Evolutionary conservation across 1,140 invertebrate genomes (phyloP).

Genomic region (Pseudomyrmex cubaensis): DNA sequence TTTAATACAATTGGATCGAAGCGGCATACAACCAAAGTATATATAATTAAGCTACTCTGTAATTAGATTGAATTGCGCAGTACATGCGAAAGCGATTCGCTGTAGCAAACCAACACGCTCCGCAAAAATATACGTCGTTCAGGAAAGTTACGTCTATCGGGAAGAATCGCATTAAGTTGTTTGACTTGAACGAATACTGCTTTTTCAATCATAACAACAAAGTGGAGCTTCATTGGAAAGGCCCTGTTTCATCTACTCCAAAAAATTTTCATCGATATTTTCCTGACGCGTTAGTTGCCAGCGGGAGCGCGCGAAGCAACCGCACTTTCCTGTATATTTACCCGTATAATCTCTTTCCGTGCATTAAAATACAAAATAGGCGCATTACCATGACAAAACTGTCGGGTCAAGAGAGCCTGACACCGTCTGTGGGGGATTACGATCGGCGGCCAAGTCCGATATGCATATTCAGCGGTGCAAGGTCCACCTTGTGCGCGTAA

Average conservation of each 20-base stretch:
- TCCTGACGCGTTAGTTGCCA: background rate
- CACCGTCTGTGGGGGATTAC: constrained; percentile 81
- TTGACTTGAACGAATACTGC: background rate
- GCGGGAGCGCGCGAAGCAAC: constrained; percentile 7
- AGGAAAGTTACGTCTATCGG: constrained; percentile 6
- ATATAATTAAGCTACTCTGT: constrained; percentile 7
- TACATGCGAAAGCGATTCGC: background rate
- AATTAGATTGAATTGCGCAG: constrained; percentile 17
- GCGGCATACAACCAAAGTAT: background rate
- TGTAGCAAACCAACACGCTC: background rate
- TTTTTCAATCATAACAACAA: background rate
- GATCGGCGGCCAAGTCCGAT: constrained; percentile 75
- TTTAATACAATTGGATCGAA: constrained; percentile 5
- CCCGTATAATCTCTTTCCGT: constrained; percentile 80
- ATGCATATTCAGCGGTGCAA: constrained; percentile 82
- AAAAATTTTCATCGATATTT: constrained; percentile 41
- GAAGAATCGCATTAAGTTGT: constrained; percentile 5
- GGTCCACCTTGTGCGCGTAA: constrained; percentile 75
- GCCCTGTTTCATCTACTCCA: constrained; percentile 12
- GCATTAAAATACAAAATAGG: constrained; percentile 83
- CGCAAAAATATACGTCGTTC: constrained; percentile 1
- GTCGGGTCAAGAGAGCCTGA: constrained; percentile 81
- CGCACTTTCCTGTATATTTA: constrained; percentile 71
- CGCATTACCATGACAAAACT: constrained; percentile 83
- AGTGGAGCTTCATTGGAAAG: background rate